phyloP scores from a whole-genome alignment of 2,113 vertebrate genomes.

The Dicaeum eximium region DNA sequence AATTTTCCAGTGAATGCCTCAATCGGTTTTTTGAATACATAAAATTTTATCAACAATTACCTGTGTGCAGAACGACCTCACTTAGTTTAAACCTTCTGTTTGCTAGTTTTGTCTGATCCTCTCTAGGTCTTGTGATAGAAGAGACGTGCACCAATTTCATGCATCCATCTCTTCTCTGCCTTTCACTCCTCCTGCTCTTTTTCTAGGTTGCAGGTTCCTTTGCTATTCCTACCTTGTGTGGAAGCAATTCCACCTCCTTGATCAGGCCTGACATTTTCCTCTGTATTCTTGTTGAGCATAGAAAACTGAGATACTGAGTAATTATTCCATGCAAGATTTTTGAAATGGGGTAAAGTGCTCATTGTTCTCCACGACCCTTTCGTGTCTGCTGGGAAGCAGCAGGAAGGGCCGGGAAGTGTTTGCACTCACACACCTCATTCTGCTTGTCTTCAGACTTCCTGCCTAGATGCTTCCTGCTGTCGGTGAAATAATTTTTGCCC shows the following conservation, averaged over 20 bases:
- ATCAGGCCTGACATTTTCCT: background rate
- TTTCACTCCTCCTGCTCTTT: background rate
- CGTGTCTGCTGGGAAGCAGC: background rate
- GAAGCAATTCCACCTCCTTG: background rate
- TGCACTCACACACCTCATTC: background rate
- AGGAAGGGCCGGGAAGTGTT: slow-evolving; percentile 36
- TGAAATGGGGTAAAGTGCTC: background rate
- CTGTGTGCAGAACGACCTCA: background rate
- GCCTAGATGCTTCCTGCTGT: slow-evolving; percentile 31
- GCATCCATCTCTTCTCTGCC: background rate
- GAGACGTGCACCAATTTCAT: accelerated
- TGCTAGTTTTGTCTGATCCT: background rate
- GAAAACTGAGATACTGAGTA: background rate
- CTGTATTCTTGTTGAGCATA: background rate
- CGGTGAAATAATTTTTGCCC: background rate
- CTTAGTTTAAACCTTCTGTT: background rate
- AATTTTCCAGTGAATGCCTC: background rate
- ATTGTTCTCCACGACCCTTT: background rate
- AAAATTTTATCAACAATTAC: background rate
- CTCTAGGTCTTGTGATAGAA: background rate
- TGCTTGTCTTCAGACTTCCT: slow-evolving; percentile 42
- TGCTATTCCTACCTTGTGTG: accelerated
- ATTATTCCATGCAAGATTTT: background rate
- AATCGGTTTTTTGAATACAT: background rate
- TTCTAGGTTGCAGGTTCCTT: background rate